These are phyloP conservation scores for Acrocephalus arundinaceus DNA, from an alignment of 2,113 vertebrate species.

Conservation along the genomic window DNA sequence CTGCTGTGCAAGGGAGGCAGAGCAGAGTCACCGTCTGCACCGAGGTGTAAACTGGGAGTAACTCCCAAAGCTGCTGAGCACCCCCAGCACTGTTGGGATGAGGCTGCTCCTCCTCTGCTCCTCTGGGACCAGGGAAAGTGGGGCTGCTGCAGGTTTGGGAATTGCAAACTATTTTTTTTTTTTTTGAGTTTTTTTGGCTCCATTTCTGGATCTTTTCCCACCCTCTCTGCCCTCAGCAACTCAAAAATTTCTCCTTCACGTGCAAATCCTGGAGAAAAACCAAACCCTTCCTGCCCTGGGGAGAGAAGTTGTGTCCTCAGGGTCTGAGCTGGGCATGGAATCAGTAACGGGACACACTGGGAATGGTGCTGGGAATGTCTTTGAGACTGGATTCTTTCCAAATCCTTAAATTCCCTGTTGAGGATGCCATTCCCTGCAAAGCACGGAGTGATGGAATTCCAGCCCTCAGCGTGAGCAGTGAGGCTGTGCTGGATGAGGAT, in stretches of 20 bases:
- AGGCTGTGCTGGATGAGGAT: neutral
- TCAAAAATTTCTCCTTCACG: neutral
- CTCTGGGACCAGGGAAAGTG: neutral
- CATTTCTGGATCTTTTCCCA: neutral
- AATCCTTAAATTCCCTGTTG: neutral
- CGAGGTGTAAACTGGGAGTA: neutral
- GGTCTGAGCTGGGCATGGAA: neutral
- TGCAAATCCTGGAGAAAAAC: neutral
- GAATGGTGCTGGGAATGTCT: neutral
- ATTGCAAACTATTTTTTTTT: neutral
- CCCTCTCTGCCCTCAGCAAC: neutral
- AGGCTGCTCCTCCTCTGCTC: neutral
- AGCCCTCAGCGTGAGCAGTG: neutral
- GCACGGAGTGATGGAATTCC: neutral
- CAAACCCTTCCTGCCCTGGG: neutral
- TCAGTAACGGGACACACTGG: accelerated
- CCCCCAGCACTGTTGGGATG: accelerated
- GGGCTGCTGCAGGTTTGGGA: neutral
- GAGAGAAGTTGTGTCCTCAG: neutral
- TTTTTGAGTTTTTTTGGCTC: neutral
- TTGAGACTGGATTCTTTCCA: neutral
- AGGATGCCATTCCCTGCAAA: neutral
- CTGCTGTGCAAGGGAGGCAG: neutral
- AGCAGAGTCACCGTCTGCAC: neutral
- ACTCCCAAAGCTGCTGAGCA: neutral